Evolutionary conservation across 2,113 vertebrate genomes (phyloP), one percentile per base, ranked within the genome.

Genomic region (Eupsittula cactorum): DNA sequence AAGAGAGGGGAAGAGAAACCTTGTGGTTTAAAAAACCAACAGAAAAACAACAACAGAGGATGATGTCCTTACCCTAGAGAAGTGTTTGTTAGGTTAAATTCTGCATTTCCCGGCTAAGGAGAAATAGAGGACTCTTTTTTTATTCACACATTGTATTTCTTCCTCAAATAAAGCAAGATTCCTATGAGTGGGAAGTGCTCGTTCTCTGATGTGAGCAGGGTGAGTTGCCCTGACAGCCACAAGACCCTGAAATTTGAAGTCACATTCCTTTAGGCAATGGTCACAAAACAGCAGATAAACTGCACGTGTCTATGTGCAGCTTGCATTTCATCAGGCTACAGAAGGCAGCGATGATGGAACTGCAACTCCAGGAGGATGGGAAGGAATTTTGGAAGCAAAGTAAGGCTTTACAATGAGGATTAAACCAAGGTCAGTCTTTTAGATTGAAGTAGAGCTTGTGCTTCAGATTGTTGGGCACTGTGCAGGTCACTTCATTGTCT

Each of bases 41-140:
- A 31, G 47, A 16, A 47, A 70, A 35, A 9, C n/a, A 70, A n/a
- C 50, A 62, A 15, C 23, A 57, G 41, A 86, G 42, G 49, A 63
- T 86, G 33, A 82, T 68, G 59, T 52, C 33, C 35, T 85, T 91
- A 82, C 52, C 27, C 47, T 78, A 37, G 35, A 93, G 37, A 82
- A 75, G 50, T 20, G 14, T 68, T 95, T 80, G 42, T 92, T 75
- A 68, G 35, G 35, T 85, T 86, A 68, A 95, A 64, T 52, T 24
- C 55, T 74, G 11, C 74, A 59, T 71, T 93, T 92, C 50, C 13
- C 33, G 91, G 37, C 73, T 82, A 50, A 78, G 69, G 65, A 95
- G 77, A 74, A 89, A 55, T 4, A 82, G 35, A 84, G 4, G 20
- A 35, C 17, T 57, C 20, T 52, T 59, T 59, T 35, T 55, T 83